Evolutionary conservation across 2,113 vertebrate genomes (phyloP), one percentile per base, ranked within the genome.

Genomic region (Chinchilla lanigera): DNA sequence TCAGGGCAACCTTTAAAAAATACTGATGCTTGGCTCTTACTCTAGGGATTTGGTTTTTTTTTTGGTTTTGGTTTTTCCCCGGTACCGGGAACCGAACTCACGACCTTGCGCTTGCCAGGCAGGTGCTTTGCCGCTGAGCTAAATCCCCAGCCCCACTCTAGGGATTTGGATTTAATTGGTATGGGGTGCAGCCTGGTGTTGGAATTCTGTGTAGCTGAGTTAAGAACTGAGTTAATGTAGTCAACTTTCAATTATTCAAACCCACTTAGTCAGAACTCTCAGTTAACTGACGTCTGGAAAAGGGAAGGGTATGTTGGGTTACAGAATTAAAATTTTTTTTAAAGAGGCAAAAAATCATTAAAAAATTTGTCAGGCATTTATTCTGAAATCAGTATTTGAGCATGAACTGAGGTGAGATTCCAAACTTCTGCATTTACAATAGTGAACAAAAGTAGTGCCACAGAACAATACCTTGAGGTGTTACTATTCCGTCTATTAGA

Each of bases 181-280:
- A 47, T 52, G 26, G 83, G 86, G 13, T 75, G 1, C 63, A 93
- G 83, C 14, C 86, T 56, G 89, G 60, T 67, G 78, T 24, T 84
- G 24, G 54, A 60, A 91, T 47, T 94, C 90, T 75, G 19, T 80
- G 92, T 20, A 93, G 61, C 16, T 60, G 95, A 19, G 19, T 90
- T 92, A 95, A 89, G 78, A 95, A 60, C 44, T 60, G 73, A 77
- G 30, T 30, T 41, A 75, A 95, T 65, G 38, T 30, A 44, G 52
- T 82, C 69, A 82, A 93, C 86, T 52, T 9, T 86, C 80, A 44
- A 67, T 95, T 61, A 95, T 56, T 87, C 61, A 95, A 87, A 88
- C 22, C 47, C n/a, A 81, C n/a, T 91, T 95, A 87, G 44, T 97
- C 58, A 85, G 93, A 94, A 94, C 5, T 88, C 78, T 84, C 20